Evolutionary conservation across 2,888 invertebrate species (phyloP).

Genomic region (Pseudococcus longispinus): DNA sequence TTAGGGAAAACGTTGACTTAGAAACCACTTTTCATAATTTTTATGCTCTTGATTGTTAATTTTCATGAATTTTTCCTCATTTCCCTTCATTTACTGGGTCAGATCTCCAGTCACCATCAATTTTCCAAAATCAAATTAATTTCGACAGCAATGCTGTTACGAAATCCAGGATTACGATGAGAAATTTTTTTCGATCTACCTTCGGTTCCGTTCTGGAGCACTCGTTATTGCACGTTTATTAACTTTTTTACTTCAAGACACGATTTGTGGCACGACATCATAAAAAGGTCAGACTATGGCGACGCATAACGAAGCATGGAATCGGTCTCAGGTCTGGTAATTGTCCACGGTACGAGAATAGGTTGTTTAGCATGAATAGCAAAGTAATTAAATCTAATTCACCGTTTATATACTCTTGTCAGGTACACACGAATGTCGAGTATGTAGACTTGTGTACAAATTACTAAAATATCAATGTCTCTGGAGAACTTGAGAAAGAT

Average conservation of each 20-base stretch:
- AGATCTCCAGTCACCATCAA: no score
- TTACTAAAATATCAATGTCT: neutral
- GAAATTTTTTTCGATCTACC: neutral
- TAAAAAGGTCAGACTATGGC: neutral
- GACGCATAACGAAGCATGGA: neutral
- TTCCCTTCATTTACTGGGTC: no score
- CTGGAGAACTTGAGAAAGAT: neutral
- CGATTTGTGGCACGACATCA: neutral
- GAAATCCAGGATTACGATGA: neutral
- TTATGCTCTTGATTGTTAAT: no score
- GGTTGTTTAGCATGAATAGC: neutral
- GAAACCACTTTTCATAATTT: no score
- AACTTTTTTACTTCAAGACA: neutral
- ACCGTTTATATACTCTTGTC: conserved; percentile 5
- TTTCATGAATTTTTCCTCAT: no score
- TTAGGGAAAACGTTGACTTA: no score
- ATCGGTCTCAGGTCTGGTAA: neutral
- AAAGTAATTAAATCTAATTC: conserved; percentile 22
- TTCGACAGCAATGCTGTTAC: no score
- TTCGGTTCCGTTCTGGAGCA: neutral
- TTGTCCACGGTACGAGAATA: conserved; percentile 26
- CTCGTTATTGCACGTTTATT: neutral
- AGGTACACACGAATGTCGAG: neutral
- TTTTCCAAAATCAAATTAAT: no score
- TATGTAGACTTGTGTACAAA: neutral